phyloP scores from a whole-genome alignment of 2,113 vertebrate genomes.

The Athene noctua region DNA sequence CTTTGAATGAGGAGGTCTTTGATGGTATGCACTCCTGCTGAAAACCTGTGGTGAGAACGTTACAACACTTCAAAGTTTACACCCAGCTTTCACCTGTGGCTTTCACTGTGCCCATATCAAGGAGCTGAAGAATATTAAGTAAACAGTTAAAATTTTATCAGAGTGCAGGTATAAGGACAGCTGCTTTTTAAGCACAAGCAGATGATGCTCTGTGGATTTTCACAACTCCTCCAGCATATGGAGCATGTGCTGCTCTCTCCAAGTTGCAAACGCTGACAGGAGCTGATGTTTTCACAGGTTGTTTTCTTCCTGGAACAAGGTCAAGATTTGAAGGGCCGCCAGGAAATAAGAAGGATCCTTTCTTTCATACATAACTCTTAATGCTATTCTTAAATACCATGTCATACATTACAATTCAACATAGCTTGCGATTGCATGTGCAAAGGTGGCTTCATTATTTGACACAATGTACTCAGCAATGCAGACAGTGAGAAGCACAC shows the following conservation, averaged over 20 bases:
- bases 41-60: background rate
- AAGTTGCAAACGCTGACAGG: background rate
- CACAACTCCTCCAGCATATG: background rate
- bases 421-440: background rate
- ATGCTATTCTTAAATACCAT: background rate
- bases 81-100: background rate
- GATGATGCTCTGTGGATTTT: background rate
- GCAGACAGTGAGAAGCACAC: background rate
- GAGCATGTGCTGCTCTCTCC: background rate
- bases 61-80: background rate
- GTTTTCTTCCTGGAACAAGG: background rate
- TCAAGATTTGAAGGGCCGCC: background rate
- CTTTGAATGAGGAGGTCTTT: background rate
- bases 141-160: background rate
- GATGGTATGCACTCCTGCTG: background rate
- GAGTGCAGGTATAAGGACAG: background rate
- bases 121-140: background rate
- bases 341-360: background rate
- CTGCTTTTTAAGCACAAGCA: background rate
- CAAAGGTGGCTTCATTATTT: background rate
- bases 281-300: slow-evolving; percentile 29
- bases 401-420: background rate
- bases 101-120: fast-evolving
- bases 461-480: background rate
- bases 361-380: background rate